These are phyloP conservation scores for Brienomyrus brachyistius DNA, from an alignment of 2,113 vertebrate species.

Conservation along the genomic window DNA sequence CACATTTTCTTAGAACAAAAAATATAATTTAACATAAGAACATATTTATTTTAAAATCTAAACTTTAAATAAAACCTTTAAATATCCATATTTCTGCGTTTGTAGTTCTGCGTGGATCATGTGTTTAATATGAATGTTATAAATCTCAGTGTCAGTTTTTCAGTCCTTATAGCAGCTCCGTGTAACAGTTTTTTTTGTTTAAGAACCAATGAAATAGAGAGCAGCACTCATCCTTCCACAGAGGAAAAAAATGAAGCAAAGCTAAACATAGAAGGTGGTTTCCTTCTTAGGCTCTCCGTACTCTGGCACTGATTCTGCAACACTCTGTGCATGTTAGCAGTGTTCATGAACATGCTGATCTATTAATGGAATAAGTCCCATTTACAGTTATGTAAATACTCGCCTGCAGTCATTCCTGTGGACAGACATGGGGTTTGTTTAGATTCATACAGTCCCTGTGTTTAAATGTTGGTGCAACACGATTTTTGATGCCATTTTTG, in stretches of 20 bases:
- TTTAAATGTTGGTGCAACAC: background rate
- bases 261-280: slow-evolving; percentile 4
- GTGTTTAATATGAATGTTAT: background rate
- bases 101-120: background rate
- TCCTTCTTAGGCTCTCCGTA: slow-evolving; percentile 2
- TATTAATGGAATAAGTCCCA: slow-evolving; percentile 9
- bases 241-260: background rate
- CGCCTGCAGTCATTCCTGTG: background rate
- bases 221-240: background rate
- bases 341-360: background rate
- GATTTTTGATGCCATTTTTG: background rate
- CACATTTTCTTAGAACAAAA: too few species aligned
- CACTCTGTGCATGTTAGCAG: background rate
- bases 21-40: too few species aligned
- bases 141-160: background rate
- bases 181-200: background rate
- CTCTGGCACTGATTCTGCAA: background rate
- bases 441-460: background rate
- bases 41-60: too few species aligned
- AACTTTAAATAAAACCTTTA: background rate
- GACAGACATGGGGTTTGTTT: background rate
- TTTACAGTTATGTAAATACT: slow-evolving; percentile 4
- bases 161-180: background rate
- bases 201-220: background rate
- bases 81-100: background rate